Base-by-base conservation (phyloP, 2,797 vertebrate genomes). In the Eospalax fontanierii region DNA sequence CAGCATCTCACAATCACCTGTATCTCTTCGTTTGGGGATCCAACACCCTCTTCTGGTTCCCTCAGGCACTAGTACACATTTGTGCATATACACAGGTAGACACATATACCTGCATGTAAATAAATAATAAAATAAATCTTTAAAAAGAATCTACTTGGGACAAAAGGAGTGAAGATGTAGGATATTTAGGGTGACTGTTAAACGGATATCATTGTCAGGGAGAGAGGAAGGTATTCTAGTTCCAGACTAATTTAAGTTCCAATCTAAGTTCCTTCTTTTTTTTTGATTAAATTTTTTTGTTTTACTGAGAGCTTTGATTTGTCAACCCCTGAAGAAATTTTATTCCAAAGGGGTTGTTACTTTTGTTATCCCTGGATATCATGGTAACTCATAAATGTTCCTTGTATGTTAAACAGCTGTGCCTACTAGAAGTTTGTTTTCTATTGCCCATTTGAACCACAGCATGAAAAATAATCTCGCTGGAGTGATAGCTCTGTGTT, bases 291-390 rank as follows among this genome's bases (percentile, higher is more conserved):
- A 63, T 26, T 24, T n/a, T 54, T 9, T 15, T n/a, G 14, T 71
- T 87, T 87, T 80, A 76, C 24, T 90, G 26, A 86, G 86, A 78
- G 85, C 73, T 38, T 89, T 94, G 78, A 15, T 90, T n/a, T 35
- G 28, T 93, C 35, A n/a, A 57, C 16, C 30, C 22, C 10, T 50
- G 35, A 80, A n/a, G 15, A 92, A 57, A 50, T 38, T 84, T 93
- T 92, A 83, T 79, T 30, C 21, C n/a, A 63, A 75, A 8, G 22
- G 18, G 46, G 16, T 57, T 87, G 66, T 90, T 87, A 85, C 88
- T 86, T 93, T 94, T 96, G n/a, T 88, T 93, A 83, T 74, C n/a
- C 84, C n/a, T 91, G 89, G 33, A 22, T 90, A 83, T 93, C n/a
- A n/a, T 14, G 71, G 61, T 59, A 89, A 71, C 22, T 66, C 66